Conservation (phyloP, 2,797 vertebrate genomes). For the Melanotaenia nigrans region DNA sequence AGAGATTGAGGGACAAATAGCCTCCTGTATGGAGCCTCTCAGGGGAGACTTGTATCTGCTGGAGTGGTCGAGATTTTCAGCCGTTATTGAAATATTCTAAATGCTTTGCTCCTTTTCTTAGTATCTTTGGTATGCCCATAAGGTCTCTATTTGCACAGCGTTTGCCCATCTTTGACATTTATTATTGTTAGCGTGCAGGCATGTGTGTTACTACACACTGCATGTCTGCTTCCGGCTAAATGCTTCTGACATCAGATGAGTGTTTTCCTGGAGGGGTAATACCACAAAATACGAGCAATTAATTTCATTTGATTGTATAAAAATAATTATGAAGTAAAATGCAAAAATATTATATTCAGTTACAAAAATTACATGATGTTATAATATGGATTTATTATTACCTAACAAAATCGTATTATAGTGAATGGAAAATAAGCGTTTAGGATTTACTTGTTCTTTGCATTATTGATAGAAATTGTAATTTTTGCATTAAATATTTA, state of each 20-base stretch:
- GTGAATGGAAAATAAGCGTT: not conserved
- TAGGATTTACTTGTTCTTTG: not conserved
- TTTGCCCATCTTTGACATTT: slow-evolving; percentile 4
- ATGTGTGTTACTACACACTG: not conserved
- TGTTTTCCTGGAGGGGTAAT: slow-evolving; percentile 5
- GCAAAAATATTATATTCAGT: not conserved
- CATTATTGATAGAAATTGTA: not conserved
- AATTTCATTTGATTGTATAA: not conserved
- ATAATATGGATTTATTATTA: not conserved
- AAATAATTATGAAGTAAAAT: not conserved
- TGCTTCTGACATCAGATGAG: slow-evolving; percentile 28
- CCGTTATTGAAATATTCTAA: slow-evolving; percentile 42
- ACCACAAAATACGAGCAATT: not conserved
- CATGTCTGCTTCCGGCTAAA: slow-evolving; percentile 33
- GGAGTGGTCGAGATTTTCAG: slow-evolving; percentile 44
- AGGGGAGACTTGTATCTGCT: slow-evolving; percentile 36
- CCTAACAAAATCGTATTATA: not conserved
- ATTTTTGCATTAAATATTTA: not conserved
- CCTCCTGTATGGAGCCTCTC: slow-evolving; percentile 33
- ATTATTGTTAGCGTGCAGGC: slow-evolving; percentile 7
- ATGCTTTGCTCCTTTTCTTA: slow-evolving; percentile 37
- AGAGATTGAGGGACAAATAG: slow-evolving; percentile 34
- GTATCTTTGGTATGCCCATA: slow-evolving; percentile 13
- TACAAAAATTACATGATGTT: not conserved
- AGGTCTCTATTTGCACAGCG: slow-evolving; percentile 6